A percentile compares a stretch with the other conserved stretches of the same genome.
Evolutionary conservation across 2,888 invertebrate genomes (phyloP).

Genomic region (Orthosia cruda): DNA sequence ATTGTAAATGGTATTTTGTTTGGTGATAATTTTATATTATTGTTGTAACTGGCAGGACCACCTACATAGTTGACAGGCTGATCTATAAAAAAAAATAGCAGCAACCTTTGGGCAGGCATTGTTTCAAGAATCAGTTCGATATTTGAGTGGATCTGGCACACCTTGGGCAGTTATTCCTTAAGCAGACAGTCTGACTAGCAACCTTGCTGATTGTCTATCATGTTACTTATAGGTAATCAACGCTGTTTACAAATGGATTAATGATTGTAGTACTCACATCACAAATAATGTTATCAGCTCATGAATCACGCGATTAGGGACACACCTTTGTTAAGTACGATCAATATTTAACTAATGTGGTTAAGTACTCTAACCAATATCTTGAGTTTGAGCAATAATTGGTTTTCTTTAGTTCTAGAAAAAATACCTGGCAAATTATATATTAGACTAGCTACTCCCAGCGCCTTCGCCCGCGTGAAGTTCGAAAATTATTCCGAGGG

Average conservation of each 20-base stretch:
- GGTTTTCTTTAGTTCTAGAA: neutral
- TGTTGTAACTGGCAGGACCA: neutral
- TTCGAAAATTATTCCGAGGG: no score
- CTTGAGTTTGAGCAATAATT: neutral
- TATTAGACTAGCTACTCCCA: no score
- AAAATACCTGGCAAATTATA: neutral
- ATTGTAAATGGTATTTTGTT: conserved; percentile 9
- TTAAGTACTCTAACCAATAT: neutral
- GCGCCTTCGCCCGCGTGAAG: no score
- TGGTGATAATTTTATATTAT: neutral
- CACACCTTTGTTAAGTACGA: conserved; percentile 13
- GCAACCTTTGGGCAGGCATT: no score
- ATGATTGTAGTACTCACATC: neutral
- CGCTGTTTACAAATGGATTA: conserved; percentile 6
- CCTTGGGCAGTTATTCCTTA: neutral
- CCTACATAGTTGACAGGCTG: neutral
- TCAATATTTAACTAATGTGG: neutral
- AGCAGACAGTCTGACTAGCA: no score
- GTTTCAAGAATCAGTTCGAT: no score
- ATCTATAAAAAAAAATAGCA: no score
- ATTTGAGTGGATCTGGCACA: neutral
- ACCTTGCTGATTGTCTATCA: conserved; percentile 7
- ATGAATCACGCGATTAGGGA: conserved; percentile 11
- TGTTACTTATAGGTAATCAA: conserved; percentile 9
- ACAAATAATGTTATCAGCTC: neutral